Conservation (phyloP, 2,797 vertebrate species). For the Alectoris magna region DNA sequence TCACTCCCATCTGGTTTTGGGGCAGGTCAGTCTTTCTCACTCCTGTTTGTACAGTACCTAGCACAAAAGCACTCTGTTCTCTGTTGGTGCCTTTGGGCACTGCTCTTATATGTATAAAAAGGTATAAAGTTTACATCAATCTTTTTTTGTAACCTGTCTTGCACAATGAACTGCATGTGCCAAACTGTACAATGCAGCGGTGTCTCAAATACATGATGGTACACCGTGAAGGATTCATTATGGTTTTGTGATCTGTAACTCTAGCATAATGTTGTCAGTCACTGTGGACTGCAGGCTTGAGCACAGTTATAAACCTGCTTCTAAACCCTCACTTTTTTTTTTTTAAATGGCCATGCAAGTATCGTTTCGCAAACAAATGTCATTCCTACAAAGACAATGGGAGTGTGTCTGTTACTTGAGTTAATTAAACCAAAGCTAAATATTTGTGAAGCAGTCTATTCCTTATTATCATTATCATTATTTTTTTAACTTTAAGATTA, state of each 20-base stretch:
- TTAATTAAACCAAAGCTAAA: not conserved
- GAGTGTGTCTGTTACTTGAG: not conserved
- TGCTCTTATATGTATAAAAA: constrained; percentile 66
- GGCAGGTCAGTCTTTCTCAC: constrained; percentile 62
- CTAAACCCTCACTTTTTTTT: not conserved
- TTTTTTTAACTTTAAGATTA: not conserved
- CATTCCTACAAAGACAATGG: not conserved
- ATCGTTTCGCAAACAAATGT: not conserved
- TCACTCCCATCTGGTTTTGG: constrained; percentile 52
- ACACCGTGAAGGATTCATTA: not conserved
- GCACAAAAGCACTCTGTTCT: constrained; percentile 72
- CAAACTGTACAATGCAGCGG: not conserved
- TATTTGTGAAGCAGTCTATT: not conserved
- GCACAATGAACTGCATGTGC: constrained; percentile 28
- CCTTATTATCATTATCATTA: not conserved
- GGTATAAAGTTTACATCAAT: constrained; percentile 68
- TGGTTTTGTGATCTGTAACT: not conserved
- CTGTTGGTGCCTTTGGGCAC: constrained; percentile 58
- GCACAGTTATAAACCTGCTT: not conserved
- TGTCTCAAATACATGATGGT: constrained; percentile 23
- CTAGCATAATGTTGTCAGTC: not conserved
- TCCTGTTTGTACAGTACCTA: constrained; percentile 52
- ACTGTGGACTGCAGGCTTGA: not conserved
- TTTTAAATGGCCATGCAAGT: not conserved
- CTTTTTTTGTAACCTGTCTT: constrained; percentile 59